phyloP scores from a whole-genome alignment of 2,888 invertebrate species.

The Carterocephalus palaemon region DNA sequence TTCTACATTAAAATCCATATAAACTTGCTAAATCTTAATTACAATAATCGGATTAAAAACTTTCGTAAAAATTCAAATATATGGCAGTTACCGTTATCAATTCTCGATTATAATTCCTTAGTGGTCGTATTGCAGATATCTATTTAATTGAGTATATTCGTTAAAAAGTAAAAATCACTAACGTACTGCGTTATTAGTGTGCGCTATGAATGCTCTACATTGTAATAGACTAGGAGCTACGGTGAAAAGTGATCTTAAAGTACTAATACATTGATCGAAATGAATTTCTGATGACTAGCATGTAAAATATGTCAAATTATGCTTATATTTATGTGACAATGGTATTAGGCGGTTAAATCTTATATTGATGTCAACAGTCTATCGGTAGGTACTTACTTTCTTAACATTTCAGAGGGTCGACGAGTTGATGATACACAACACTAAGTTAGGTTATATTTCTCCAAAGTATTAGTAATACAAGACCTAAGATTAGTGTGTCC shows the following conservation, averaged over 20 bases:
- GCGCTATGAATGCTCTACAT: constrained; percentile 42
- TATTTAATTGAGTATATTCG: constrained; percentile 29
- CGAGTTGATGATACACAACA: too few species aligned
- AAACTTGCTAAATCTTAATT: constrained; percentile 34
- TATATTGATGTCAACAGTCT: too few species aligned
- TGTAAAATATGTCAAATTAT: too few species aligned
- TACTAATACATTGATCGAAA: background rate
- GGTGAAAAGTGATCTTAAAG: constrained; percentile 8
- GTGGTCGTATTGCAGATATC: constrained; percentile 22
- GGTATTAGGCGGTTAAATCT: too few species aligned
- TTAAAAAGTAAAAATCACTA: constrained; percentile 28
- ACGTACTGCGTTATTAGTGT: constrained; percentile 36
- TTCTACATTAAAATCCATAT: constrained; percentile 40
- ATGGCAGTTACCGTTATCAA: constrained; percentile 61
- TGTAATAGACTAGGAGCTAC: constrained; percentile 38
- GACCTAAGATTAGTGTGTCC: constrained; percentile 1
- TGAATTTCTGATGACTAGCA: too few species aligned
- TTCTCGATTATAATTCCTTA: constrained; percentile 29
- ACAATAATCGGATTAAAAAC: constrained; percentile 41
- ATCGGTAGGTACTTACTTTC: too few species aligned
- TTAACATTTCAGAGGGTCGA: too few species aligned
- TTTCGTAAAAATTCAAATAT: constrained; percentile 62
- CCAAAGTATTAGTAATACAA: constrained; percentile 6
- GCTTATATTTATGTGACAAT: too few species aligned
- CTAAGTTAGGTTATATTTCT: too few species aligned